These are phyloP conservation scores for Cheirogaleus medius DNA, from an alignment of 2,113 vertebrate species.

Conservation along the genomic window DNA sequence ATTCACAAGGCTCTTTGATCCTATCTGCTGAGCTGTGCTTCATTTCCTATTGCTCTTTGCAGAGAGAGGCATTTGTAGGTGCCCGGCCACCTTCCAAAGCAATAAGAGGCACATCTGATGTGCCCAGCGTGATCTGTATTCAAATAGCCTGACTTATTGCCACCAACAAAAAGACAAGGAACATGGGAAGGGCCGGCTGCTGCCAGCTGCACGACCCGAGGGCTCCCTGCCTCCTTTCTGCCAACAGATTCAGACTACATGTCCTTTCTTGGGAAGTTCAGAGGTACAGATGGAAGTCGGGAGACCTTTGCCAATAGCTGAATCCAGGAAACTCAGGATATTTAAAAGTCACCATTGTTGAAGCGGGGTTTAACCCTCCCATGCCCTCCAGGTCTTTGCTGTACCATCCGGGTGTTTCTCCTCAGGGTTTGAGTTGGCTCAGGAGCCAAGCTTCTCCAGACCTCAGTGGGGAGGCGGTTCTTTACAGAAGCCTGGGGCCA, in stretches of 20 bases:
- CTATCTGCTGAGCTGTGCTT: conserved; percentile 24
- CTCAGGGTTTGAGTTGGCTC: rapidly evolving
- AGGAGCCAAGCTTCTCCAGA: not conserved
- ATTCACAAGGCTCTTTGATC: conserved; percentile 59
- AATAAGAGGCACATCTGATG: conserved; percentile 25
- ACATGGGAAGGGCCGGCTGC: not conserved
- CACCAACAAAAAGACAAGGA: not conserved
- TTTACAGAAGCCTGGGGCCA: rapidly evolving
- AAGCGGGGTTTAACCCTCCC: not conserved
- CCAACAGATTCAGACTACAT: not conserved
- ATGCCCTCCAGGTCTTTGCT: rapidly evolving
- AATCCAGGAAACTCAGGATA: not conserved
- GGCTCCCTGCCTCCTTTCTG: not conserved
- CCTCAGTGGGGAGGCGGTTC: not conserved
- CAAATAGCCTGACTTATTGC: not conserved
- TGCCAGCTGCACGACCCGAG: rapidly evolving
- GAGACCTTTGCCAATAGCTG: not conserved
- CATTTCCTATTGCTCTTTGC: conserved; percentile 35
- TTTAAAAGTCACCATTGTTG: rapidly evolving
- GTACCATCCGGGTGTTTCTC: rapidly evolving
- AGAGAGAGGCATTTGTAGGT: conserved; percentile 51
- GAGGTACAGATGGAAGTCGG: not conserved
- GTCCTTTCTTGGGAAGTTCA: not conserved
- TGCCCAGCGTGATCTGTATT: not conserved
- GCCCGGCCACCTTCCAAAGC: conserved; percentile 58